phyloP scores from a whole-genome alignment of 2,113 vertebrate genomes.

The Hemiscyllium ocellatum region DNA sequence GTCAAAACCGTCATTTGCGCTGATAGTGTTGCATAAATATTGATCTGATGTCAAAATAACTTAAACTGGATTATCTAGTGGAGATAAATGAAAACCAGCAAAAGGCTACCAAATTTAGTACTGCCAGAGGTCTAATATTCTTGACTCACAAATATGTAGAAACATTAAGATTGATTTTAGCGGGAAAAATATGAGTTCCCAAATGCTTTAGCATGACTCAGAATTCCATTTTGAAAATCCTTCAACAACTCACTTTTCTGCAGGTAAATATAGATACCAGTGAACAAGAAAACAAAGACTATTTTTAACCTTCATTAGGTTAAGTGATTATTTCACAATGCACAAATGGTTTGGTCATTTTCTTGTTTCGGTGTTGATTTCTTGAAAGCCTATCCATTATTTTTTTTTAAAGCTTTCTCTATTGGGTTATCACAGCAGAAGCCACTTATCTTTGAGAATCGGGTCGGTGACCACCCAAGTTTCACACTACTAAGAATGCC shows the following conservation, averaged over 20 bases:
- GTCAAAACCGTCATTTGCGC: neutral
- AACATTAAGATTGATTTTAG: neutral
- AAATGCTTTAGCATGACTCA: neutral
- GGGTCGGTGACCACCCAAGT: neutral
- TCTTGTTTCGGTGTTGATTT: neutral
- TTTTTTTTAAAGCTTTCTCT: neutral
- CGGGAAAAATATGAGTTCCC: neutral
- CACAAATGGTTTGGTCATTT: neutral
- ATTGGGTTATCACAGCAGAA: conserved; percentile 15
- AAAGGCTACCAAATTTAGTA: neutral
- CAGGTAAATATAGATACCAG: neutral
- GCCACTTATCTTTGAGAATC: neutral
- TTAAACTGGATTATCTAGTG: neutral
- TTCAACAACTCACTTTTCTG: neutral
- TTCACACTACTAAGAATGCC: neutral
- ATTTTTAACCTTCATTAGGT: neutral
- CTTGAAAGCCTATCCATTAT: neutral
- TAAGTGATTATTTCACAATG: neutral
- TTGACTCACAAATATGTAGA: neutral
- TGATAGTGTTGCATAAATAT: neutral
- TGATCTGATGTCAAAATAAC: neutral
- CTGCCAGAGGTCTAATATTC: neutral
- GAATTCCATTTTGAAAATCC: neutral
- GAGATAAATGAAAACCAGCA: neutral
- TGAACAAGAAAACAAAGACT: neutral